Conservation (phyloP, 2,888 invertebrate genomes). For the Lepeophtheirus nordmannii region DNA sequence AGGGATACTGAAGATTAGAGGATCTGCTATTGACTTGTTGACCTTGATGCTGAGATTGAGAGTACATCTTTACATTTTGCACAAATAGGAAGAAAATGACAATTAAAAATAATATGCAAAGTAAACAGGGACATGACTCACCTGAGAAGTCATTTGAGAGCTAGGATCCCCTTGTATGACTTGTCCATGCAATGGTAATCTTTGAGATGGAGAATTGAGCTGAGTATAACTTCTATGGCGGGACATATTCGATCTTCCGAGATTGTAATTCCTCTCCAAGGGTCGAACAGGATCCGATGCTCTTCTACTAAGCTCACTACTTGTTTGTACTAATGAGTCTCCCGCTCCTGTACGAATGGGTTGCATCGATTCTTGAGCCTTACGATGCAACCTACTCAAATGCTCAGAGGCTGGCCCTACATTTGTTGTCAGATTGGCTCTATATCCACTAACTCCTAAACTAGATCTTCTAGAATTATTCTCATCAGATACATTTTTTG, state of each 20-base stretch:
- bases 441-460: not conserved
- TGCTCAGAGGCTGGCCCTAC: slow-evolving; percentile 1
- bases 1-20: slow-evolving; percentile 26
- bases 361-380: slow-evolving; percentile 1
- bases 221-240: not conserved
- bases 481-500: not conserved
- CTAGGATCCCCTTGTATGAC: not conserved
- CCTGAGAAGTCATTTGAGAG: not conserved
- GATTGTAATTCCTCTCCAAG: slow-evolving; percentile 31
- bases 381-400: slow-evolving; percentile 11
- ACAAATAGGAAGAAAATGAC: not conserved
- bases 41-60: slow-evolving; percentile 25
- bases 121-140: not conserved
- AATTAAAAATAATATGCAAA: not conserved
- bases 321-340: not conserved
- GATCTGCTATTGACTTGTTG: slow-evolving; percentile 26
- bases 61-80: slow-evolving; percentile 20
- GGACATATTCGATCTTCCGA: not conserved
- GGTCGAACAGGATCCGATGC: slow-evolving; percentile 36
- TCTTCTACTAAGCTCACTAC: slow-evolving; percentile 30
- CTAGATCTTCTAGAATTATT: slow-evolving; percentile 7
- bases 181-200: not conserved
- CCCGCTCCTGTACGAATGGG: not conserved
- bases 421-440: not conserved
- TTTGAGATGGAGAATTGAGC: not conserved